Conservation (phyloP, 2,888 invertebrate genomes). For the Nebria brevicollis region DNA sequence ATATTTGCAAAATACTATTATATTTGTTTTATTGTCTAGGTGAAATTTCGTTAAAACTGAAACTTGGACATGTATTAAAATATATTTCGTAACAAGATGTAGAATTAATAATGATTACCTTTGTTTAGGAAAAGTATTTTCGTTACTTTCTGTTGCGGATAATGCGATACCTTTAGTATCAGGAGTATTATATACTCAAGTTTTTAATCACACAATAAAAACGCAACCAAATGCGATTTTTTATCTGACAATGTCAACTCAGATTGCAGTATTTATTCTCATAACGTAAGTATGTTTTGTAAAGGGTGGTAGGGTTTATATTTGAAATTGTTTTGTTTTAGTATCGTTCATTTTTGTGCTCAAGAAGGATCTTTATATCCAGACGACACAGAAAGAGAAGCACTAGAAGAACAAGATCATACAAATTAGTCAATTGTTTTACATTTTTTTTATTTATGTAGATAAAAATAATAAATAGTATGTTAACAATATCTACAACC, state of each 20-base stretch:
- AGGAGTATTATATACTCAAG: slow-evolving; percentile 76
- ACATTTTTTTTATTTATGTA: slow-evolving; percentile 8
- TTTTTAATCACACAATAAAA: slow-evolving; percentile 75
- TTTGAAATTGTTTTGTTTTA: slow-evolving; percentile 25
- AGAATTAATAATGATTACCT: background rate
- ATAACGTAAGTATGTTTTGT: slow-evolving; percentile 70
- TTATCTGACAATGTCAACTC: slow-evolving; percentile 77
- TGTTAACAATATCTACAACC: slow-evolving; percentile 45
- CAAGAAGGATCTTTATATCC: slow-evolving; percentile 44
- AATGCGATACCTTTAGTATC: slow-evolving; percentile 82
- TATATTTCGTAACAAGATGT: background rate
- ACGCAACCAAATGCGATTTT: slow-evolving; percentile 72
- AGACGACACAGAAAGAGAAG: slow-evolving; percentile 44
- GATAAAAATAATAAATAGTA: slow-evolving; percentile 38
- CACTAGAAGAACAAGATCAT: slow-evolving; percentile 19
- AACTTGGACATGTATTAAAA: no score
- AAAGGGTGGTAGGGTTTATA: background rate
- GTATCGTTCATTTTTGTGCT: slow-evolving; percentile 48
- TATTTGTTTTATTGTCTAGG: no score
- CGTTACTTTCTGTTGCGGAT: slow-evolving; percentile 81
- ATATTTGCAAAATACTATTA: background rate
- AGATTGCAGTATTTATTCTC: slow-evolving; percentile 72
- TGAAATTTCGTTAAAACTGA: no score
- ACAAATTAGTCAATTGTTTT: background rate
- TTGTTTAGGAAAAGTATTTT: slow-evolving; percentile 76